Percentiles rank a stretch among this genome's conserved stretches.
These are phyloP conservation scores for Pegoplata infirma DNA, from an alignment of 2,888 invertebrate genomes.

Conservation along the genomic window DNA sequence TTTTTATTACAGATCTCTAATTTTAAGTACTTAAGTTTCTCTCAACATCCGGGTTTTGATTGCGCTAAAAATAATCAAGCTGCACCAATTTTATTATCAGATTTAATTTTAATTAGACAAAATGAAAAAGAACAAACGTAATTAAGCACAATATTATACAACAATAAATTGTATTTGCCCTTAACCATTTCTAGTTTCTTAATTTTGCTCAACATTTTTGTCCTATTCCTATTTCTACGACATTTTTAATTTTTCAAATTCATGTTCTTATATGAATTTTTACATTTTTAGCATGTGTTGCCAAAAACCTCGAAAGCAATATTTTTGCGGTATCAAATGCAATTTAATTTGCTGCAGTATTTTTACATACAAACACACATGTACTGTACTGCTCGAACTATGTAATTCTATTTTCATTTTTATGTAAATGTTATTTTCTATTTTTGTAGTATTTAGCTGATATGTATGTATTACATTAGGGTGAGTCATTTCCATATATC, in stretches of 20 bases:
- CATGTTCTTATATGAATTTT: conserved; percentile 43
- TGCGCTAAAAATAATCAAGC: too few relatives aligned
- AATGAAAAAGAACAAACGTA: not conserved
- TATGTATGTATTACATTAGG: too few relatives aligned
- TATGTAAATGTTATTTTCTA: not conserved
- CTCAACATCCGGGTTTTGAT: too few relatives aligned
- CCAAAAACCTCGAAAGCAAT: conserved; percentile 63
- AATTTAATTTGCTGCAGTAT: conserved; percentile 62
- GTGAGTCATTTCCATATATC: too few relatives aligned
- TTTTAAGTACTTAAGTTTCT: too few relatives aligned
- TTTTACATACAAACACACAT: conserved; percentile 14
- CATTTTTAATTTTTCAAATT: conserved; percentile 54
- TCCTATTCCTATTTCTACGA: conserved; percentile 4
- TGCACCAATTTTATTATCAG: too few relatives aligned
- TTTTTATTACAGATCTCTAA: too few relatives aligned
- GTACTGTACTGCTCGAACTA: not conserved
- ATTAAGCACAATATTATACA: not conserved
- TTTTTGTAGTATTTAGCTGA: too few relatives aligned
- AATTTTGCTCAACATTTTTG: not conserved
- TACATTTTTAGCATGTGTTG: conserved; percentile 59
- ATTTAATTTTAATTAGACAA: too few relatives aligned
- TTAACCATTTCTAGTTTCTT: not conserved
- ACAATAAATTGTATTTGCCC: not conserved
- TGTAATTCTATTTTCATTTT: not conserved
- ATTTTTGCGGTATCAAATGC: conserved; percentile 62